A percentile compares a stretch with the other conserved stretches of the same genome.
phyloP scores from a whole-genome alignment of 2,888 invertebrate genomes.

The Xylota sylvarum region DNA sequence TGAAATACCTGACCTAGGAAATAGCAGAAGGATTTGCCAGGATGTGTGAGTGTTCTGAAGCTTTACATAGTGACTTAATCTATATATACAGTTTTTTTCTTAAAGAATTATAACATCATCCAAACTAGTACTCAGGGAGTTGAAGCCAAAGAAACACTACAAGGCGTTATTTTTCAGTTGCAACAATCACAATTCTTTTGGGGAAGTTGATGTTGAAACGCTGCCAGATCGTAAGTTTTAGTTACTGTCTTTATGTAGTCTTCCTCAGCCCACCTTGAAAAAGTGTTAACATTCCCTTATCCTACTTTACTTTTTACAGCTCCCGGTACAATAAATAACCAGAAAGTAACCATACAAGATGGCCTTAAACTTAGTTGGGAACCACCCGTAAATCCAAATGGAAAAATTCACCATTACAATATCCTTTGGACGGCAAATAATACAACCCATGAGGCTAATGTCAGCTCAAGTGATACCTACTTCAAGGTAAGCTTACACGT shows the following conservation, averaged over 20 bases:
- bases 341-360: constrained; percentile 81
- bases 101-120: constrained; percentile 80
- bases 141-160: constrained; percentile 81
- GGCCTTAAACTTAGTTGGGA: constrained; percentile 84
- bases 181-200: constrained; percentile 81
- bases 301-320: constrained; percentile 78
- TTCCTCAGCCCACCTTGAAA: no score
- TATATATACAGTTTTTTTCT: constrained; percentile 39
- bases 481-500: constrained; percentile 79
- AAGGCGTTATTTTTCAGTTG: constrained; percentile 82
- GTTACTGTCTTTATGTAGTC: not conserved
- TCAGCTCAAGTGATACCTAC: constrained; percentile 77
- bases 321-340: constrained; percentile 84
- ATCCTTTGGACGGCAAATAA: constrained; percentile 83
- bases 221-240: constrained; percentile 83
- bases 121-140: constrained; percentile 79
- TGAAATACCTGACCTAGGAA: constrained; percentile 58
- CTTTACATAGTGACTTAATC: not conserved
- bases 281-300: no score
- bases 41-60: constrained; percentile 76
- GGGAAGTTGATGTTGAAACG: constrained; percentile 82
- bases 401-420: constrained; percentile 83
- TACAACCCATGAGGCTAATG: constrained; percentile 82
- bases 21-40: constrained; percentile 73
- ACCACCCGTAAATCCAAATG: constrained; percentile 83